phyloP scores from a whole-genome alignment of 2,888 invertebrate species.

The Lottia scabra region DNA sequence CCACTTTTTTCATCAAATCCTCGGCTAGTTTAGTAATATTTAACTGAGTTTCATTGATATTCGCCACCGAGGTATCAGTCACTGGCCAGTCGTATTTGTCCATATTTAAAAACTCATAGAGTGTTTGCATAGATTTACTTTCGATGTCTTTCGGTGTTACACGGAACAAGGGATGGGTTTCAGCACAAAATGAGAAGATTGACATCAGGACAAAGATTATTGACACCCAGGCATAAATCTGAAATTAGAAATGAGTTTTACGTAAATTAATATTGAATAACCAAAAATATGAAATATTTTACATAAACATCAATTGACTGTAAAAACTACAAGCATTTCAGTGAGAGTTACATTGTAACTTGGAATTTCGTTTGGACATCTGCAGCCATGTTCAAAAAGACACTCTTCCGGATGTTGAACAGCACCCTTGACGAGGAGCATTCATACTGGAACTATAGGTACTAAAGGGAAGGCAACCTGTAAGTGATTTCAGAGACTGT shows the following conservation, averaged over 20 bases:
- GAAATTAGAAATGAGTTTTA: slow-evolving; percentile 26
- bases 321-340: too few relatives aligned
- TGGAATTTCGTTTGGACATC: too few relatives aligned
- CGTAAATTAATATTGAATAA: too few relatives aligned
- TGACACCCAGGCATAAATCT: slow-evolving; percentile 63
- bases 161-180: slow-evolving; percentile 58
- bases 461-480: too few relatives aligned
- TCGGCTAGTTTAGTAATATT: slow-evolving; percentile 36
- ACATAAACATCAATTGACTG: too few relatives aligned
- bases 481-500: too few relatives aligned
- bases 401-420: too few relatives aligned
- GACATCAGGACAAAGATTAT: slow-evolving; percentile 61
- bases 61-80: slow-evolving; percentile 25
- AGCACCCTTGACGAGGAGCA: too few relatives aligned
- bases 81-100: slow-evolving; percentile 16
- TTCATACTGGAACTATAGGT: too few relatives aligned
- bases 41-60: slow-evolving; percentile 29
- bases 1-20: slow-evolving; percentile 3
- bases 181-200: slow-evolving; percentile 63
- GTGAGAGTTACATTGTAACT: too few relatives aligned
- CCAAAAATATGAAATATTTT: too few relatives aligned
- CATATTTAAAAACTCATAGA: slow-evolving; percentile 38
- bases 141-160: slow-evolving; percentile 32
- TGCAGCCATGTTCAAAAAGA: too few relatives aligned
- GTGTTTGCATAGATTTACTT: slow-evolving; percentile 17